A percentile compares a stretch with the other conserved stretches of the same genome.
Evolutionary conservation across 2,888 invertebrate genomes (phyloP).

Genomic region (Invenusta paracnida): DNA sequence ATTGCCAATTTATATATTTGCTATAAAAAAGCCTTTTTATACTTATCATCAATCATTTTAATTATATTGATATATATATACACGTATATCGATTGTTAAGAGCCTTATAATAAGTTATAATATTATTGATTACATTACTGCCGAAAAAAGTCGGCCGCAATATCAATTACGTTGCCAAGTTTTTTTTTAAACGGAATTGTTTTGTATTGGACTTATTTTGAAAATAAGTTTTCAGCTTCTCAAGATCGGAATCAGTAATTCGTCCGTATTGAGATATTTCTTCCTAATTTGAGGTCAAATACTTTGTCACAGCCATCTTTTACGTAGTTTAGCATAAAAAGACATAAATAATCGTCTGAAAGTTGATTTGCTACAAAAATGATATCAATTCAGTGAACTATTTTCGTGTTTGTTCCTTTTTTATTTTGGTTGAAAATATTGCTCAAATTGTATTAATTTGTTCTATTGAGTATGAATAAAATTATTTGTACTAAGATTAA

Average conservation of each 20-base stretch:
- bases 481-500: background rate
- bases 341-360: background rate
- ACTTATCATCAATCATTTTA: no score
- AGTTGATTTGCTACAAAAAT: background rate
- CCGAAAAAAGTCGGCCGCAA: background rate
- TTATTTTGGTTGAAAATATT: background rate
- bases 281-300: slow-evolving; percentile 27
- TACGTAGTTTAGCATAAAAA: slow-evolving; percentile 30
- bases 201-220: background rate
- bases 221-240: slow-evolving; percentile 13
- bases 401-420: slow-evolving; percentile 26
- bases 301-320: background rate
- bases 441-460: background rate
- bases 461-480: background rate
- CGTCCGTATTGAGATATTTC: slow-evolving; percentile 9
- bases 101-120: background rate
- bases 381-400: background rate
- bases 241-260: background rate
- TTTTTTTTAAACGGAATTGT: background rate
- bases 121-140: background rate
- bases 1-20: no score
- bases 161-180: background rate
- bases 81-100: background rate
- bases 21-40: no score
- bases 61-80: no score